Base-by-base conservation (phyloP, 2,888 invertebrate genomes). In the Lissocephala sabroskyi region DNA sequence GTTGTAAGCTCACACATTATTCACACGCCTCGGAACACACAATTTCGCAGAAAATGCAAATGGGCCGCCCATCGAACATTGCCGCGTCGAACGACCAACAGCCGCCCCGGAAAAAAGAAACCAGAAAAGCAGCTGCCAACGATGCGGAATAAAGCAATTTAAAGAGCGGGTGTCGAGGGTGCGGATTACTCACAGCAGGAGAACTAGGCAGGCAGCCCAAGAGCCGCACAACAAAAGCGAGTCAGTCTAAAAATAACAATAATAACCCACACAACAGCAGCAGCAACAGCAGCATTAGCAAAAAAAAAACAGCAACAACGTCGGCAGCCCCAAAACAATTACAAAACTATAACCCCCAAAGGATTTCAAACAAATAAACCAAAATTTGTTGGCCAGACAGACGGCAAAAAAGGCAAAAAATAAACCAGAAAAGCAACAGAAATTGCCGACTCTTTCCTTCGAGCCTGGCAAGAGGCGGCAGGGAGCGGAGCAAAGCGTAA, bases 271-370 rank as follows among this genome's bases (percentile, higher is more conserved):
- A 57, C 9, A 35, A 35, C 35, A 33, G 13, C 33, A 33, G 4
- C 33, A 33, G 3, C 33, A 54, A 56, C 55, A 61, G 10, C 13
- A 40, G 26, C n/a, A 40, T 3, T 11, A 37, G n/a, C 19, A 37
- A 37, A 10, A 40, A 47, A 40, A 40, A 9, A 29, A 57, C 14
- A 35, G 16, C 14, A 35, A 13, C 35, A 35, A 35, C 10, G 5
- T 16, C 35, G 13, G 16, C 46, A 49, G 56, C 44, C 62, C 59
- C 70, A 42, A 16, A 70, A 70, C 68, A 77, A 70, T 70, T 70
- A 70, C 75, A 70, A 77, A 70, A 70, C 74, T 70, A 77, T 68
- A 74, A 59, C 75, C 68, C 77, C 75, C 56, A 59, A 70, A 74
- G 78, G 74, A 65, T 77, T 62, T 45, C 44, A 49, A 33, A 51